A percentile compares a stretch with the other conserved stretches of the same genome.
Evolutionary conservation across 2,888 invertebrate genomes (phyloP).

Genomic region (Dryadula phaetusa): DNA sequence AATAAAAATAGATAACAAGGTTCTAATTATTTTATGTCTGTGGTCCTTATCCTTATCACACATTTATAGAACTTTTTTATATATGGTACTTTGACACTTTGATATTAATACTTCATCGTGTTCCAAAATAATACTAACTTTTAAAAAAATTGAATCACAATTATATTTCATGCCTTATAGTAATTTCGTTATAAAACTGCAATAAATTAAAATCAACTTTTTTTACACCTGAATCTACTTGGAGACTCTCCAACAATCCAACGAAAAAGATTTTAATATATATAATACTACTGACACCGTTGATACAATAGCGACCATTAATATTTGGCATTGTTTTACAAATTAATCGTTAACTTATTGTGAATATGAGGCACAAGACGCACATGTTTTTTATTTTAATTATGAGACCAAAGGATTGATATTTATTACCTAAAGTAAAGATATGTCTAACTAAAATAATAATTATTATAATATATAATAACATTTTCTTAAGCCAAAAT

Average conservation of each 20-base stretch:
- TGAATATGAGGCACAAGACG: not conserved
- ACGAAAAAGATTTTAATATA: constrained; percentile 36
- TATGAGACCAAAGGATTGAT: not conserved
- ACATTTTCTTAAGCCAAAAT: constrained; percentile 27
- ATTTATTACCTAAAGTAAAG: not conserved
- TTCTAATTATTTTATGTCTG: too few species aligned
- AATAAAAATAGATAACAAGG: not conserved
- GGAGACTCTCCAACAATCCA: constrained; percentile 44
- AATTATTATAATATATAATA: constrained; percentile 33
- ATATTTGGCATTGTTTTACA: constrained; percentile 23
- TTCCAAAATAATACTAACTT: too few species aligned
- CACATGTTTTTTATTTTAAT: not conserved
- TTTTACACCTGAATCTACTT: constrained; percentile 61
- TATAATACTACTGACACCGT: constrained; percentile 27
- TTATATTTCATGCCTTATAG: constrained; percentile 51
- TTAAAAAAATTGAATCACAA: not conserved
- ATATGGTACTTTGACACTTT: too few species aligned
- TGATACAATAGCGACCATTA: constrained; percentile 32
- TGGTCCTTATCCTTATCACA: too few species aligned
- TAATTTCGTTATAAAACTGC: constrained; percentile 53
- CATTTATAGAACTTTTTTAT: too few species aligned
- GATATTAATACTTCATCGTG: too few species aligned
- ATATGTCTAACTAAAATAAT: constrained; percentile 3
- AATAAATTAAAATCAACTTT: constrained; percentile 52
- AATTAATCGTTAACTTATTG: constrained; percentile 12